These are phyloP conservation scores for Gallinago stenura DNA, from an alignment of 2,797 vertebrate genomes.

Conservation along the genomic window DNA sequence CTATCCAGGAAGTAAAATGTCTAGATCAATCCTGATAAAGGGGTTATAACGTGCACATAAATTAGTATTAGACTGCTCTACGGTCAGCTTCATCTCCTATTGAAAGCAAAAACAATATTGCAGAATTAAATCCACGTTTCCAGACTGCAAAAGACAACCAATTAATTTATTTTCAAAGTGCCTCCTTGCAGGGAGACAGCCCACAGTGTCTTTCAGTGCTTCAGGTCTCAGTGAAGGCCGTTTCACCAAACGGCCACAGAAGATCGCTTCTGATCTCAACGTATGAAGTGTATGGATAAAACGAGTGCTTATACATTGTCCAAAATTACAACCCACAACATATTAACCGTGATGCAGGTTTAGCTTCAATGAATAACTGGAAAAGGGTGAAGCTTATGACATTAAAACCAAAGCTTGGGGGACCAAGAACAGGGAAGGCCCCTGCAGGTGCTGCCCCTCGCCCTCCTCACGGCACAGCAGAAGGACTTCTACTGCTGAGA, in stretches of 20 bases:
- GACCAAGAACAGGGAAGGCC: fast-evolving
- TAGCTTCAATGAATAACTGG: not conserved
- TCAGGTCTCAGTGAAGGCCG: not conserved
- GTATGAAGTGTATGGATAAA: not conserved
- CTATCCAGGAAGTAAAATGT: not conserved
- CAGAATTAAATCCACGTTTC: not conserved
- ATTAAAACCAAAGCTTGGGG: not conserved
- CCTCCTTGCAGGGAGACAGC: not conserved
- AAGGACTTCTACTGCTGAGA: not conserved
- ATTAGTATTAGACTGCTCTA: not conserved
- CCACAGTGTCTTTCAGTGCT: not conserved
- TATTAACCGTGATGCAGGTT: not conserved
- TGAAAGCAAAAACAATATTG: not conserved
- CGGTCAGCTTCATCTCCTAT: not conserved
- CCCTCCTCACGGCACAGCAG: fast-evolving
- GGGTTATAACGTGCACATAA: not conserved
- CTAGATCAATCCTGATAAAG: not conserved
- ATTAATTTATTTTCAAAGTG: not conserved
- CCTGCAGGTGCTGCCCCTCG: not conserved
- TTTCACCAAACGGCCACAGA: not conserved
- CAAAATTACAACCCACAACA: not conserved
- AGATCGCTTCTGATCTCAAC: not conserved
- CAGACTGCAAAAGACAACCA: not conserved
- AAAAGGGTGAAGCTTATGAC: not conserved
- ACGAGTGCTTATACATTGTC: not conserved